Conservation (phyloP, 2,113 vertebrate genomes). For the Oplegnathus fasciatus region DNA sequence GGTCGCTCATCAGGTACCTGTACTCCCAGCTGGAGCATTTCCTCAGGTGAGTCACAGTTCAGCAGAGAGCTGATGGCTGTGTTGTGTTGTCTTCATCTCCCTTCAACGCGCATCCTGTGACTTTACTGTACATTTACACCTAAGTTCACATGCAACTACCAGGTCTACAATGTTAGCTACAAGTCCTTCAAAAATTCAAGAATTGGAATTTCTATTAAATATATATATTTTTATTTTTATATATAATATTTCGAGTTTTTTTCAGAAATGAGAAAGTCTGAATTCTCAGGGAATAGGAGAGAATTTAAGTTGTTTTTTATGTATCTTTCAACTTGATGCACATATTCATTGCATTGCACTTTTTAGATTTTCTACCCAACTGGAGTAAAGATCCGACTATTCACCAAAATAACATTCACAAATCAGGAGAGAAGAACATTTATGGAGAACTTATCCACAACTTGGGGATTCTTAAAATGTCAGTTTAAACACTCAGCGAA, state of each 20-base stretch:
- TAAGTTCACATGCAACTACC: not conserved
- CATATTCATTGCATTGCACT: not conserved
- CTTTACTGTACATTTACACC: not conserved
- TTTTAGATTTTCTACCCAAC: not conserved
- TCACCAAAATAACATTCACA: not conserved
- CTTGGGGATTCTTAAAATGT: not conserved
- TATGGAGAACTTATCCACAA: not conserved
- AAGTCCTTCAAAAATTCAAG: not conserved
- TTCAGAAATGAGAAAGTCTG: too few species aligned
- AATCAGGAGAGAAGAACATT: not conserved
- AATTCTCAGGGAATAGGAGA: too few species aligned
- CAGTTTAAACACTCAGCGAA: not conserved
- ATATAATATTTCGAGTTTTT: too few species aligned
- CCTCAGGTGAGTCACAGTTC: conserved; percentile 85
- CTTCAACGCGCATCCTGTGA: not conserved
- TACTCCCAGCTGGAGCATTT: conserved; percentile 92
- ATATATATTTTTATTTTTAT: too few species aligned
- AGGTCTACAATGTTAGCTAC: not conserved
- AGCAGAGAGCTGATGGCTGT: not conserved
- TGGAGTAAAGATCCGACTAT: not conserved
- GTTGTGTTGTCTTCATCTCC: not conserved
- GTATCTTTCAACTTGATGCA: not conserved
- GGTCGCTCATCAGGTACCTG: conserved; percentile 92
- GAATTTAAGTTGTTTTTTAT: not conserved
- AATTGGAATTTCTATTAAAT: too few species aligned